A percentile compares a stretch with the other conserved stretches of the same genome.
phyloP scores from a whole-genome alignment of 2,113 vertebrate species.

The Raphicerus campestris region DNA sequence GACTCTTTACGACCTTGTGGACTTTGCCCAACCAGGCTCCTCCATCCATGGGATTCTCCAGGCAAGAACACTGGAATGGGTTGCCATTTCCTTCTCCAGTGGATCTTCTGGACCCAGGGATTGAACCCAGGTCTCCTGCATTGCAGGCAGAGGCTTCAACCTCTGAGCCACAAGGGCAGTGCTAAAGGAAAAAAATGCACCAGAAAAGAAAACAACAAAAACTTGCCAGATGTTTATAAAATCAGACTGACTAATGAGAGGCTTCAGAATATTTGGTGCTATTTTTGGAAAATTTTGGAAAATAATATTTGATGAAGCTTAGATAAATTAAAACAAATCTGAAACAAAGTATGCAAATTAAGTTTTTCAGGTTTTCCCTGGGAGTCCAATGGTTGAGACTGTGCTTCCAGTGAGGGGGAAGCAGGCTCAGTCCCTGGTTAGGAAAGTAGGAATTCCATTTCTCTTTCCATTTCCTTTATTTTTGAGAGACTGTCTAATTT shows the following conservation, averaged over 20 bases:
- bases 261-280: neutral
- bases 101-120: no score
- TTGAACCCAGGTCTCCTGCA: no score
- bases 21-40: no score
- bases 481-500: neutral
- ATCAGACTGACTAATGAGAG: neutral
- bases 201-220: neutral
- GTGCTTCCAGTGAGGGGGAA: neutral
- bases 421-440: neutral
- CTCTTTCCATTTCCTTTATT: neutral
- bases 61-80: no score
- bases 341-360: neutral
- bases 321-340: constrained; percentile 27
- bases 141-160: no score
- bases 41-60: no score
- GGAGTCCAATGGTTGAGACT: neutral
- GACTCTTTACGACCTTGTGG: no score
- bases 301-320: neutral
- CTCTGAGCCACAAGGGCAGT: neutral
- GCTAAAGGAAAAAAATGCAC: neutral
- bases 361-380: neutral
- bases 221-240: neutral
- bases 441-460: neutral
- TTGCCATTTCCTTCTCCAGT: no score
- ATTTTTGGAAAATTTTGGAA: neutral